Evolutionary conservation across 2,113 vertebrate genomes (phyloP), one percentile per base, ranked within the genome.

Genomic region (Myotis yumanensis): DNA sequence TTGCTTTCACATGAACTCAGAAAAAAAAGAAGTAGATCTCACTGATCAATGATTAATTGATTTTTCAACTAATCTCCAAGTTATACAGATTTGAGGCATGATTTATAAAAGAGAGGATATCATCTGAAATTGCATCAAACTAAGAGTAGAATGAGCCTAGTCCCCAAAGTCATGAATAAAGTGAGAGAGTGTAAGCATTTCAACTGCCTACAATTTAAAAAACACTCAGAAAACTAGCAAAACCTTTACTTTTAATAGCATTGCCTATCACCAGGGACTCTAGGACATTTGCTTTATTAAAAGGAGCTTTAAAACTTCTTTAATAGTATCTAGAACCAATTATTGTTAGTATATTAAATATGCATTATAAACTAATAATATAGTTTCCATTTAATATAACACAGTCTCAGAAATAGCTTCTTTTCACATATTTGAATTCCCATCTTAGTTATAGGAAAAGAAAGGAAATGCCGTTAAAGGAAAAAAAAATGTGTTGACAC

Each of bases 171-270:
- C 2, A 80, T 35, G 77, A 92, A 89, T 52, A 86, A 86, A 96
- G 54, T 82, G 64, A 94, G 30, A 90, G 17, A 11, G 2, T 79
- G 5, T 89, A 86, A 91, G 17, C 52, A 68, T 93, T 95, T 89
- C 85, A 90, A 62, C 22, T 91, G 62, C 35, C 68, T 62, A 48
- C 25, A 75, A 32, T 92, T 93, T 79, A 95, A 93, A 54, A 93
- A 92, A 92, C 89, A 89, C 54, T 64, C 54, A 71, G 87, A 83
- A 95, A 96, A 46, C 77, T 93, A 96, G 90, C 37, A 92, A 89
- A 94, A 89, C 32, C 25, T 92, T 57, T 77, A 9, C 59, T 89
- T 62, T 91, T 92, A 95, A 92, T 80, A 95, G 22, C 18, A 40
- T 52, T 72, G 54, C 43, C 86, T 90, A 69, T 89, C 64, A 66